Evolutionary conservation across 2,888 invertebrate genomes (phyloP).

Genomic region (Hedychridium roseum): DNA sequence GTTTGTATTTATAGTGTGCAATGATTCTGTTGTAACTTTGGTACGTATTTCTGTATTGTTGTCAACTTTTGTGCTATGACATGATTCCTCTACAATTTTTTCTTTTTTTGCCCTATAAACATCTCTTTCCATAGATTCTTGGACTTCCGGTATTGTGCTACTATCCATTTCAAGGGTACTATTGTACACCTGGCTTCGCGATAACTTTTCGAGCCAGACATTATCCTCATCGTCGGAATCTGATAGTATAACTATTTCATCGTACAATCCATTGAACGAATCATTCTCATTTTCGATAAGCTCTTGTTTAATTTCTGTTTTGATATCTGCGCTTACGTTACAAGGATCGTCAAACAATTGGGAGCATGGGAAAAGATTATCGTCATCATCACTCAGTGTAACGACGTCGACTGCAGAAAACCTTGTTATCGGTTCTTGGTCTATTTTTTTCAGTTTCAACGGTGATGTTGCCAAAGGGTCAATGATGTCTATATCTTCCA

Average conservation of each 20-base stretch:
- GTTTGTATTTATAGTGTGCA: too few relatives aligned
- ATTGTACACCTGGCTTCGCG: slow-evolving; percentile 34
- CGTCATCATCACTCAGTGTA: slow-evolving; percentile 68
- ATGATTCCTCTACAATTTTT: background rate
- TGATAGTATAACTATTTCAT: slow-evolving; percentile 40
- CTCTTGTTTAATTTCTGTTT: slow-evolving; percentile 34
- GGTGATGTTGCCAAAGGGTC: slow-evolving; percentile 1
- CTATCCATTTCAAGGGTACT: background rate
- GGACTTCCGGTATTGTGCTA: background rate
- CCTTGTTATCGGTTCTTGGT: slow-evolving; percentile 57
- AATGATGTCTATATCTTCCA: background rate
- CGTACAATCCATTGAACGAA: slow-evolving; percentile 24
- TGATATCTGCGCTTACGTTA: slow-evolving; percentile 22
- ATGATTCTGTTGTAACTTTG: background rate
- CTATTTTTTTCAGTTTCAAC: slow-evolving; percentile 43
- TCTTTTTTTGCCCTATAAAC: too few relatives aligned
- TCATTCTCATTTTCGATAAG: slow-evolving; percentile 16
- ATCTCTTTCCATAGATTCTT: background rate
- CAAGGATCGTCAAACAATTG: slow-evolving; percentile 65
- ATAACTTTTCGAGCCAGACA: slow-evolving; percentile 41
- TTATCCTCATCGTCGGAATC: slow-evolving; percentile 53
- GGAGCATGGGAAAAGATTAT: slow-evolving; percentile 66
- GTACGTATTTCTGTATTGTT: background rate
- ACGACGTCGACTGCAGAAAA: slow-evolving; percentile 65
- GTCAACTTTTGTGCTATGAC: background rate